Evolutionary conservation across 2,888 invertebrate genomes (phyloP).

Genomic region (Rhimphoctona megacephalus): DNA sequence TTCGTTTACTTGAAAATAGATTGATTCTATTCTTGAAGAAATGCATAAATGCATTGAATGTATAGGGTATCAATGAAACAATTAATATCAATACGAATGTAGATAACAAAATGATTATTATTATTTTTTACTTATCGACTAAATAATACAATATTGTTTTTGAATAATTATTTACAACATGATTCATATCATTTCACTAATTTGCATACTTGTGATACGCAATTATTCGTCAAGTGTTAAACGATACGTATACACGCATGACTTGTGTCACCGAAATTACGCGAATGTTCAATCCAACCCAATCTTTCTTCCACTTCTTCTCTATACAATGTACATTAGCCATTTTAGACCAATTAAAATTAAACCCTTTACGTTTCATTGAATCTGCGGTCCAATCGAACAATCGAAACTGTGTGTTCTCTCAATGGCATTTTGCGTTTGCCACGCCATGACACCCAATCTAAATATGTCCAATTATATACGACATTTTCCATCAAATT

Average conservation of each 20-base stretch:
- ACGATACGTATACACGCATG: neutral
- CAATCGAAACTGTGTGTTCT: conserved; percentile 64
- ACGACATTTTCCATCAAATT: neutral
- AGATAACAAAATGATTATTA: neutral
- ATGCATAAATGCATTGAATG: neutral
- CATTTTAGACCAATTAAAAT: conserved; percentile 72
- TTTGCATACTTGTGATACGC: neutral
- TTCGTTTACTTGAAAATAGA: no score
- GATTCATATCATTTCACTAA: neutral
- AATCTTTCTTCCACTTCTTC: conserved; percentile 46
- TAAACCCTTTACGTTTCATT: conserved; percentile 71
- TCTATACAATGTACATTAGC: conserved; percentile 52
- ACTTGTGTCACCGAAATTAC: conserved; percentile 42
- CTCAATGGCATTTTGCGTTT: conserved; percentile 21
- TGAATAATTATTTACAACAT: neutral
- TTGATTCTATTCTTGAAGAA: no score
- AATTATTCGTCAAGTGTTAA: conserved; percentile 15
- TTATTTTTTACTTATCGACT: no score
- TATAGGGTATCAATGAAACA: neutral
- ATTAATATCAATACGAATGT: neutral
- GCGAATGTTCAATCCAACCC: conserved; percentile 3
- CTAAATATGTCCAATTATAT: conserved; percentile 1
- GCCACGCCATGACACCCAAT: neutral
- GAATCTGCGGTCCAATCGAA: conserved; percentile 70
- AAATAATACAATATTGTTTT: neutral